phyloP scores from a whole-genome alignment of 2,888 invertebrate species.

The Drosophila antonietae region DNA sequence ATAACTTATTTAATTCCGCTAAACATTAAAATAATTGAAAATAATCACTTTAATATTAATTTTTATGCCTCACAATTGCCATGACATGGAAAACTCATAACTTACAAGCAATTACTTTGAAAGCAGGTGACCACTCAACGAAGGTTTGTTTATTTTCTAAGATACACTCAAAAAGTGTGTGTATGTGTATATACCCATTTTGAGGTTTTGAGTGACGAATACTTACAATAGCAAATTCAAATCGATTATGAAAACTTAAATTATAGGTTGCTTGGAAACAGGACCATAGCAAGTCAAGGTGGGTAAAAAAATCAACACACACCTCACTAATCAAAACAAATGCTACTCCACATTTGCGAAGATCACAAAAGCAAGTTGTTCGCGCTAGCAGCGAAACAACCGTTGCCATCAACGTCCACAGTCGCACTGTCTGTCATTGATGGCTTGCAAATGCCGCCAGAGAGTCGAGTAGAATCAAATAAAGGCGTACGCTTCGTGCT shows the following conservation, averaged over 20 bases:
- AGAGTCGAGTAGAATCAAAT: slow-evolving; percentile 4
- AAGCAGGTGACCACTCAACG: slow-evolving; percentile 1
- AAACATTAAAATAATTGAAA: slow-evolving; percentile 26
- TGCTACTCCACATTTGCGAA: slow-evolving; percentile 1
- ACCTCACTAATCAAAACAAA: not conserved
- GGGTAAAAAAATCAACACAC: not conserved
- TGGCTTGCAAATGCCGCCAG: slow-evolving; percentile 1
- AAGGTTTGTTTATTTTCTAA: not conserved
- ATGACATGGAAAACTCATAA: slow-evolving; percentile 12
- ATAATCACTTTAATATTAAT: slow-evolving; percentile 23
- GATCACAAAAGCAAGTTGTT: slow-evolving; percentile 21
- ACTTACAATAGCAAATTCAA: slow-evolving; percentile 24
- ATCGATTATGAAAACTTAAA: slow-evolving; percentile 46
- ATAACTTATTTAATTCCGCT: slow-evolving; percentile 7
- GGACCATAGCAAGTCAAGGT: slow-evolving; percentile 30
- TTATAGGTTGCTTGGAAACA: slow-evolving; percentile 35
- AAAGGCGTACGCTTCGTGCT: slow-evolving; percentile 1
- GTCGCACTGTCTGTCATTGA: slow-evolving; percentile 40
- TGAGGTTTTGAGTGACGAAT: not conserved
- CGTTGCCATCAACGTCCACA: slow-evolving; percentile 46
- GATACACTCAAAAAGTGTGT: not conserved
- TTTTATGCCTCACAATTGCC: slow-evolving; percentile 6
- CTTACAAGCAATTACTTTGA: slow-evolving; percentile 35
- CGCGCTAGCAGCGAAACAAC: slow-evolving; percentile 37
- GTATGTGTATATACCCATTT: not conserved